Evolutionary conservation across 2,888 invertebrate genomes (phyloP).

Genomic region (Galeruca laticollis): DNA sequence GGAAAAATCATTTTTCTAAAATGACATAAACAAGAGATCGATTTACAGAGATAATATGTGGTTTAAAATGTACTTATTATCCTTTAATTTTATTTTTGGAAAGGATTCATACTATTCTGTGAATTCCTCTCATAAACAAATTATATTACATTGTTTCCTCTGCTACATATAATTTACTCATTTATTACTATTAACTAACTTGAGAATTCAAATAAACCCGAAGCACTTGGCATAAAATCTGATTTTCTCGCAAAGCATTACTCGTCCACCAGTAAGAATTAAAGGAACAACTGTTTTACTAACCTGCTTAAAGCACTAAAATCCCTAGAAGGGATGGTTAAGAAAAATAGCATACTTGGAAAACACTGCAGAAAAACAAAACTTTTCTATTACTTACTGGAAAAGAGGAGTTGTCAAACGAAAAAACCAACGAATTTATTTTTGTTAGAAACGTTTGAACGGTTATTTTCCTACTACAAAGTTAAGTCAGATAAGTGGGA

Average conservation of each 20-base stretch:
- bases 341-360: conserved; percentile 1
- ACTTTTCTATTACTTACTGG: conserved; percentile 1
- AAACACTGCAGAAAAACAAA: background rate
- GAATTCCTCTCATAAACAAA: too few relatives aligned
- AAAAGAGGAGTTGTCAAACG: conserved; percentile 28
- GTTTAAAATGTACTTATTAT: too few relatives aligned
- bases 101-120: too few relatives aligned
- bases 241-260: background rate
- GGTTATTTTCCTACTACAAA: conserved; percentile 42
- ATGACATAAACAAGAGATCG: too few relatives aligned
- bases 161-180: too few relatives aligned
- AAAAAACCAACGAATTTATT: conserved; percentile 34
- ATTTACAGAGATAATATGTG: too few relatives aligned
- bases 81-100: too few relatives aligned
- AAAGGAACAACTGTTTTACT: background rate
- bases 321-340: background rate
- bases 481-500: conserved; percentile 43
- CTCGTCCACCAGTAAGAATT: background rate
- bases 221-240: background rate
- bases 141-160: too few relatives aligned
- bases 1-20: too few relatives aligned
- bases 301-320: background rate
- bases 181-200: too few relatives aligned
- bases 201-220: background rate
- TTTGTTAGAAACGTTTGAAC: conserved; percentile 37